Base-by-base conservation (phyloP, 2,113 vertebrate genomes). In the Cephalopterus ornatus region DNA sequence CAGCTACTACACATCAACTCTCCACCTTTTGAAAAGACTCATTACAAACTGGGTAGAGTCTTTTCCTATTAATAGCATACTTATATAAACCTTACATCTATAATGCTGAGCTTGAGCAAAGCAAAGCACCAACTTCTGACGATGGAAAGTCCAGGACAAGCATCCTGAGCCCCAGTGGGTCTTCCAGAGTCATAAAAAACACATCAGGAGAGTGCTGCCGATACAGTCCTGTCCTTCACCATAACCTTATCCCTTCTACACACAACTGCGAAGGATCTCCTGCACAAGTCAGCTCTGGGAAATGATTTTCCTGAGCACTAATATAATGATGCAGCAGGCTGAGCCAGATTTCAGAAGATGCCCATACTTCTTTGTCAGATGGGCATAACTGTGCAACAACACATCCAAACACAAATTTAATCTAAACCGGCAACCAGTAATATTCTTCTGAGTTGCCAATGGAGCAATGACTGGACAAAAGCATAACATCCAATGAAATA, bases 401-500 rank as follows among this genome's bases (percentile, higher is more conserved):
- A 27, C 59, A 75, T 68, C 52, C 44, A 32, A 70, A 44, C 12
- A 47, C 9, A n/a, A 42, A 62, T 67, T 77, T 39, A 62, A 86
- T 66, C 26, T 42, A 88, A 93, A 68, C 87, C 66, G 49, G 56
- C 71, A 95, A 63, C 16, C n/a, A 61, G 30, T n/a, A 89, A 75
- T 0, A 0, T 21, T 86, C 4, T 39, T 77, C 46, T 58, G 37
- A 66, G 49, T 49, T 41, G 62, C 32, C n/a, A 49, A 3, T 33
- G 30, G 10, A 85, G n/a, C 37, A 91, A 27, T 14, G 10, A 72
- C 28, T 28, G 39, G 30, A 58, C 49, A 63, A 79, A 82, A 85
- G 14, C 6, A 12, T 24, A 47, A 66, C 6, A 42, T 0, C 26
- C 24, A 66, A 17, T n/a, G 9, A 91, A 95, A 86, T 41, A 75